Conservation (phyloP, 2,113 vertebrate species). For the Phalacrocorax carbo region DNA sequence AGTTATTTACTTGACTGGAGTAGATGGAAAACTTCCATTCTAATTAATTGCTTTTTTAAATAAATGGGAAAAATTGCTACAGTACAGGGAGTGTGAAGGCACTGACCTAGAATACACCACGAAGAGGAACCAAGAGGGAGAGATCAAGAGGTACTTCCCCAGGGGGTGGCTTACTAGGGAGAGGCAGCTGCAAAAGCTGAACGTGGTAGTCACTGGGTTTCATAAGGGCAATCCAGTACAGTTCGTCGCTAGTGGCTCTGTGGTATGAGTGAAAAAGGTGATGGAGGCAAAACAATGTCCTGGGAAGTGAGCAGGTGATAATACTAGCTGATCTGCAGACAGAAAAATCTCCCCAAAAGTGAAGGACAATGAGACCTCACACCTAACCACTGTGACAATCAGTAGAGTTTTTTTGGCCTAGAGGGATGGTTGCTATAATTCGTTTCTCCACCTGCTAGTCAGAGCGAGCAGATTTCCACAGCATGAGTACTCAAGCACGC, state of each 20-base stretch:
- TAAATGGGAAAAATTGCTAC: neutral
- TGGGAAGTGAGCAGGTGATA: neutral
- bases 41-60: neutral
- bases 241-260: neutral
- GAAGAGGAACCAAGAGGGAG: neutral
- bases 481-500: constrained; percentile 2
- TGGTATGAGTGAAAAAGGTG: neutral
- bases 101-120: neutral
- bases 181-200: neutral
- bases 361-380: neutral
- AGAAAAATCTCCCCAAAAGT: neutral
- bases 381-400: neutral
- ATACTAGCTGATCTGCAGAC: neutral
- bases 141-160: neutral
- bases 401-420: neutral
- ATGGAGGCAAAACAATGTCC: neutral
- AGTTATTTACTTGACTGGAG: neutral
- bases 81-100: neutral
- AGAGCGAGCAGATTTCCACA: constrained; percentile 52
- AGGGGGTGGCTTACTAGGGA: neutral
- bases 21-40: neutral
- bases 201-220: neutral
- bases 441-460: constrained; percentile 45
- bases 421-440: constrained; percentile 9
- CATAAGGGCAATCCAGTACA: neutral